These are phyloP conservation scores for Rhizomys pruinosus DNA, from an alignment of 2,113 vertebrate genomes.

Conservation along the genomic window DNA sequence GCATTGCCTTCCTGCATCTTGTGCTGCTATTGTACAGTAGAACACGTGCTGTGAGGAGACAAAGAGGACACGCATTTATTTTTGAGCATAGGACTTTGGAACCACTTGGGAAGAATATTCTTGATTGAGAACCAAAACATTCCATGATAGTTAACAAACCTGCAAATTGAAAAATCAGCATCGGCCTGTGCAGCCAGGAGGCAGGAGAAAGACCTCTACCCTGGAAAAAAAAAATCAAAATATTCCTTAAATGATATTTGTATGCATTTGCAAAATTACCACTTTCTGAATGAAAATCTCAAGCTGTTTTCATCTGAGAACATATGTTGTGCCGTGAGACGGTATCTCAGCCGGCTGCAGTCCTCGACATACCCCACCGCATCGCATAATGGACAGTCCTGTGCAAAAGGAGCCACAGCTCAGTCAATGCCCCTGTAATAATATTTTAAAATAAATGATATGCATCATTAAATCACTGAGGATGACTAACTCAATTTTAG, in stretches of 20 bases:
- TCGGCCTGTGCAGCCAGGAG: conserved; percentile 83
- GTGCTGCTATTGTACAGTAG: conserved; percentile 69
- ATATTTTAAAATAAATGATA: conserved; percentile 84
- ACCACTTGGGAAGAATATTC: conserved; percentile 91
- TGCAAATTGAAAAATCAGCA: conserved; percentile 91
- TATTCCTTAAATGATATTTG: conserved; percentile 86
- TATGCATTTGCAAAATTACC: conserved; percentile 85
- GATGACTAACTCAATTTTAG: conserved; percentile 77
- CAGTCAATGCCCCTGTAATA: conserved; percentile 70
- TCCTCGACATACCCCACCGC: conserved; percentile 64
- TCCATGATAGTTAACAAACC: conserved; percentile 92
- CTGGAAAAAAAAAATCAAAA: conserved; percentile 82
- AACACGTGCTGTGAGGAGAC: conserved; percentile 83
- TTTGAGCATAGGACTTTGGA: conserved; percentile 86
- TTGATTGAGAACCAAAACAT: conserved; percentile 91
- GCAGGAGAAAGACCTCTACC: conserved; percentile 83
- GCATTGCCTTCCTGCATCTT: conserved; percentile 69
- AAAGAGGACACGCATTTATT: conserved; percentile 86
- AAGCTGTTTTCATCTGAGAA: conserved; percentile 84
- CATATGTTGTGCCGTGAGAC: conserved; percentile 79
- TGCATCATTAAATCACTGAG: conserved; percentile 81
- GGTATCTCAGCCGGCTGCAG: conserved; percentile 69
- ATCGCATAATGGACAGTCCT: conserved; percentile 73
- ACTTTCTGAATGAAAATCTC: conserved; percentile 84
- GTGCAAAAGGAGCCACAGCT: conserved; percentile 1